Evolutionary conservation across 2,113 vertebrate species (phyloP).

Genomic region (Elephas maximus): DNA sequence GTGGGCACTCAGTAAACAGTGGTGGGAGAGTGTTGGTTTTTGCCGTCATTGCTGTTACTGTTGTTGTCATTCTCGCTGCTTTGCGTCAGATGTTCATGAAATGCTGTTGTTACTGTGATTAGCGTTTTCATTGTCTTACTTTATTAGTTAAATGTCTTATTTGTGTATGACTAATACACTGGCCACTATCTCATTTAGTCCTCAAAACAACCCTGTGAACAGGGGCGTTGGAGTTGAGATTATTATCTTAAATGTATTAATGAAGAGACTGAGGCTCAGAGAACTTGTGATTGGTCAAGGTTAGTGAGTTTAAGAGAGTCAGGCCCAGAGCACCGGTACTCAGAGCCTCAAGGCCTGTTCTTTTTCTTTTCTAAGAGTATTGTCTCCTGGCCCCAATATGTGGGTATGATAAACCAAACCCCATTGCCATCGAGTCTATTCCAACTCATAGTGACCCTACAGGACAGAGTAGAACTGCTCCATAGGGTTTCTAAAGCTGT

Average conservation of each 20-base stretch:
- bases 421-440: neutral
- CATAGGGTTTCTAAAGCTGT: neutral
- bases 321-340: neutral
- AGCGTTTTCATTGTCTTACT: neutral
- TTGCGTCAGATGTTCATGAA: slow-evolving; percentile 2
- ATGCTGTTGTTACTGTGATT: neutral
- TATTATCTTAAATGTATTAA: neutral
- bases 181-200: neutral
- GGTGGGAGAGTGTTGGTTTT: neutral
- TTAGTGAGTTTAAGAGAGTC: neutral
- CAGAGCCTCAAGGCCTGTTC: neutral
- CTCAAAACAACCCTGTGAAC: neutral
- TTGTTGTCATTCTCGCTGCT: neutral
- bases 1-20: neutral
- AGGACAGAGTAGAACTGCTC: neutral
- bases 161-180: neutral
- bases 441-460: neutral
- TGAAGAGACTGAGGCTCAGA: slow-evolving; percentile 14
- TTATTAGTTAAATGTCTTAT: slow-evolving; percentile 27
- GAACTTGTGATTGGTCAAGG: neutral
- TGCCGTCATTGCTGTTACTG: neutral
- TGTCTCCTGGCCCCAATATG: neutral
- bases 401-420: neutral
- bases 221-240: neutral
- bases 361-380: neutral